Base-by-base conservation (phyloP, 2,888 invertebrate genomes). In the Auanema freiburgensis region DNA sequence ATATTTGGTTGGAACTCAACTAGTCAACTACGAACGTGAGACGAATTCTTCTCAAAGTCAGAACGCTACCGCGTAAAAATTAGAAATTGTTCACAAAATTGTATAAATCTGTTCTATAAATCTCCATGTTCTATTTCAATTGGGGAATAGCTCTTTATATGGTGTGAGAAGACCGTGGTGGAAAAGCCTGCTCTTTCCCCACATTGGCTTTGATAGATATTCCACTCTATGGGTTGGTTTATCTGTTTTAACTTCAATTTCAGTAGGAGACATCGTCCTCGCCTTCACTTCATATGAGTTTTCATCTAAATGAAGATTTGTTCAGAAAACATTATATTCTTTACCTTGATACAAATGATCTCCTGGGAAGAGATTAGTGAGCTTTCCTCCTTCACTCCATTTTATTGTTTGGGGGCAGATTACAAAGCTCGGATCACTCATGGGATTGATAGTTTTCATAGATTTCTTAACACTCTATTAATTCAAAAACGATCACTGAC, bases 1-100 rank as follows among this genome's bases (percentile, higher is more conserved):
- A 77, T 88, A 97, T 87, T 88, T 97, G 55, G 96, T 98, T 14
- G 97, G 97, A 0, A 92, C 94, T 81, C 88, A 95, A 74, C 88
- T 98, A 73, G 96, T 97, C 33, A 98, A 98, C 87, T 98, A 97
- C 86, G 93, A 97, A 18, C 46, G 62, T 24, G 57, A 62, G 6
- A 23, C 25, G 14, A 42, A 52, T 33, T 5, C 33, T 33, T 33
- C 33, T 33, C 33, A 33, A 33, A 33, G 33, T 33, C 33, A 33
- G 33, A 33, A 33, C 8, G 33, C 8, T 33, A 33, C 33, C 8
- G 33, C 33, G 33, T 18, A 46, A 46, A 21, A 46, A 46, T 43
- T 46, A 46, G 46, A 46, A 46, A 18, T 16, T 46, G 16, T 46
- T 46, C 11, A 21, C 2, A 1, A 46, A 46, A 21, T n/a, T 18